These are phyloP conservation scores for Misgurnus mizolepis DNA, from an alignment of 2,113 vertebrate species.

Conservation along the genomic window DNA sequence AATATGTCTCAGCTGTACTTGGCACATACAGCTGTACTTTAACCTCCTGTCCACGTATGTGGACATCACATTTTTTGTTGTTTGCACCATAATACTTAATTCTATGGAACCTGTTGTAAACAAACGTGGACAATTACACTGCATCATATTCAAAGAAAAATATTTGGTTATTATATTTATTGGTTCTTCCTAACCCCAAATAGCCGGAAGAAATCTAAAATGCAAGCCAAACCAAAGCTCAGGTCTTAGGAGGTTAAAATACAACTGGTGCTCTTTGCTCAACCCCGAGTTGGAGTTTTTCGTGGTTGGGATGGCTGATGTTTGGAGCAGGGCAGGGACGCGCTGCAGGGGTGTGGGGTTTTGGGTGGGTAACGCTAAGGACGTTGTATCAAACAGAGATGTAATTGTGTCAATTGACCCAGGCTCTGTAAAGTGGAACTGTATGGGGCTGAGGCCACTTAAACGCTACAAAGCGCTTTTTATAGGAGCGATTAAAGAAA, in stretches of 20 bases:
- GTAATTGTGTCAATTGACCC: conserved; percentile 42
- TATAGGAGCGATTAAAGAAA: conserved; percentile 64
- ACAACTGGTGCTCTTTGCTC: conserved; percentile 1
- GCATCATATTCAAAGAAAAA: too few species aligned
- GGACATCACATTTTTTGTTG: too few species aligned
- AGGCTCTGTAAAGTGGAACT: conserved; percentile 41
- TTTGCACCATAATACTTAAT: too few species aligned
- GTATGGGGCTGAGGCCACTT: conserved; percentile 53
- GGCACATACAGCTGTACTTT: neutral
- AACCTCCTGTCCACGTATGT: neutral
- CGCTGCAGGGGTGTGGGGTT: conserved; percentile 16
- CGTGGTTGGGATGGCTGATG: neutral
- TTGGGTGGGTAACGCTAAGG: conserved; percentile 13
- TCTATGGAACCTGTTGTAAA: too few species aligned
- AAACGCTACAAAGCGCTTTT: conserved; percentile 59
- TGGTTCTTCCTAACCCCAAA: too few species aligned
- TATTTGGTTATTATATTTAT: too few species aligned
- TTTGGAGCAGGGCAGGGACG: conserved; percentile 14
- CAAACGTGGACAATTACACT: too few species aligned
- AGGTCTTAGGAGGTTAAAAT: too few species aligned
- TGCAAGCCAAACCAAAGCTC: too few species aligned
- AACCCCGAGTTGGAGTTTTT: neutral
- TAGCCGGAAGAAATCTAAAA: too few species aligned
- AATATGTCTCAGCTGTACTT: neutral
- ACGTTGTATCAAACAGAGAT: conserved; percentile 28